phyloP scores from a whole-genome alignment of 2,113 vertebrate species.

The Limanda limanda region DNA sequence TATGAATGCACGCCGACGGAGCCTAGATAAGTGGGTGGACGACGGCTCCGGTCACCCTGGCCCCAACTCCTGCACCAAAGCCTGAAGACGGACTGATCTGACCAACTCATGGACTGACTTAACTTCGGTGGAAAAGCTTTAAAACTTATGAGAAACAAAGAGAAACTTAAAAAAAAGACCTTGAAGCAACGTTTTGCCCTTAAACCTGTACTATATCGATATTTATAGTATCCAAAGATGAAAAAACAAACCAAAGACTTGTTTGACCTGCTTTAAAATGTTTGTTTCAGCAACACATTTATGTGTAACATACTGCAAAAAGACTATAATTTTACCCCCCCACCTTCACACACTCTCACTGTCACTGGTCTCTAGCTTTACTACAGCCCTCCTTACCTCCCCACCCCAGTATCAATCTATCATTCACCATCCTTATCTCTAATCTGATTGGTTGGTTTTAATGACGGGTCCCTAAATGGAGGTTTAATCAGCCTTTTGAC shows the following conservation, averaged over 20 bases:
- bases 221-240: conserved; percentile 99
- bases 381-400: conserved; percentile 46
- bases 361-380: conserved; percentile 87
- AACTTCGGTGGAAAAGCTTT: conserved; percentile 92
- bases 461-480: conserved; percentile 84
- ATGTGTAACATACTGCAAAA: conserved; percentile 88
- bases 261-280: conserved; percentile 92
- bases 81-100: conserved; percentile 90
- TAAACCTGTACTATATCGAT: conserved; percentile 94
- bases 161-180: conserved; percentile 82
- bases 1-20: conserved; percentile 98
- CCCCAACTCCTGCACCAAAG: conserved; percentile 98
- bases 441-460: conserved; percentile 84
- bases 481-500: conserved; percentile 83
- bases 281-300: conserved; percentile 90
- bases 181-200: conserved; percentile 96
- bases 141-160: conserved; percentile 84
- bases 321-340: conserved; percentile 74
- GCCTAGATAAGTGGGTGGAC: conserved; percentile 99
- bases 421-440: conserved; percentile 79
- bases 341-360: conserved; percentile 57
- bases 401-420: conserved; percentile 63
- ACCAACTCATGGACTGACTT: conserved; percentile 82
- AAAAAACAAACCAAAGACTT: conserved; percentile 99
- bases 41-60: conserved; percentile 92